Percentiles rank a stretch among this genome's conserved stretches.
phyloP scores from a whole-genome alignment of 2,113 vertebrate genomes.

The Cryptomyrus ogoouensis region DNA sequence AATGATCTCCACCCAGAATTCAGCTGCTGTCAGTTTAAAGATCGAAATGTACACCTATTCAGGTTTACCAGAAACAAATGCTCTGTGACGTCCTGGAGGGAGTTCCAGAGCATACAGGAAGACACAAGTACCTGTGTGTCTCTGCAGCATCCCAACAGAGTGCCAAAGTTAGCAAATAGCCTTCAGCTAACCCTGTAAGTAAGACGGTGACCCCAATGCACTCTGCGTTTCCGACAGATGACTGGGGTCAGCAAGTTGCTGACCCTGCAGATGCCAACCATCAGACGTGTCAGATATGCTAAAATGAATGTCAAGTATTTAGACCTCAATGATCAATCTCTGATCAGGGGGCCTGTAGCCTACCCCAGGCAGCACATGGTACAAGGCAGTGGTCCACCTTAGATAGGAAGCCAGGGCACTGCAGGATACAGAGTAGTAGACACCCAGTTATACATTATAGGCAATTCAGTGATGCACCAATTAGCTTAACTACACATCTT shows the following conservation, averaged over 20 bases:
- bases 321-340: not conserved
- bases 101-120: not conserved
- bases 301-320: not conserved
- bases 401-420: not conserved
- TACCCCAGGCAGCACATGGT: not conserved
- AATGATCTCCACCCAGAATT: not conserved
- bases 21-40: not conserved
- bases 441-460: not conserved
- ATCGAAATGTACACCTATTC: not conserved
- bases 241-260: not conserved
- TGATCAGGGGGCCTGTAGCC: not conserved
- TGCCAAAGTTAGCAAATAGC: not conserved
- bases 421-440: not conserved
- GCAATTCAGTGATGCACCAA: not conserved
- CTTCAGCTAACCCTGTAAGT: not conserved
- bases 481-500: not conserved
- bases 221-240: not conserved
- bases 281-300: not conserved
- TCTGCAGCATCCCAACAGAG: not conserved
- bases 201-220: not conserved
- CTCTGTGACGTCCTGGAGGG: not conserved
- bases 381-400: not conserved
- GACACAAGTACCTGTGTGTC: not conserved
- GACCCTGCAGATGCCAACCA: not conserved
- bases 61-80: not conserved